phyloP scores from a whole-genome alignment of 2,888 invertebrate species.

The Diloba caeruleocephala region DNA sequence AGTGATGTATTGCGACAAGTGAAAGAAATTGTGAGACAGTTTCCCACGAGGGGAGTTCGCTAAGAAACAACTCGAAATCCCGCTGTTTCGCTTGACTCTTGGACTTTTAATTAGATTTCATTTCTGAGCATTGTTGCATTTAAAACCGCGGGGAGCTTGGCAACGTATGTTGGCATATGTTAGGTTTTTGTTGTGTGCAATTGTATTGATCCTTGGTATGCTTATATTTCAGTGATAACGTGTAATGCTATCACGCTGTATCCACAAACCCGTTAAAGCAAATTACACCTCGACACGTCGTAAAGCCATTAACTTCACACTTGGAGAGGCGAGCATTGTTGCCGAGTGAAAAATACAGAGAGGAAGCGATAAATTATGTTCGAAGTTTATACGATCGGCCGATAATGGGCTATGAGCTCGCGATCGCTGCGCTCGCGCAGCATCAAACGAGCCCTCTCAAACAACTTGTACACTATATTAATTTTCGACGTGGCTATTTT shows the following conservation, averaged over 20 bases:
- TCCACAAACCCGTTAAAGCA: slow-evolving; percentile 71
- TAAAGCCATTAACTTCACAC: slow-evolving; percentile 82
- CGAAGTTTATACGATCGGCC: slow-evolving; percentile 84
- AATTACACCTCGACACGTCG: slow-evolving; percentile 81
- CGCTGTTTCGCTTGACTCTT: slow-evolving; percentile 69
- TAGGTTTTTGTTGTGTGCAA: slow-evolving; percentile 22
- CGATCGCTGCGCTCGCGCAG: slow-evolving; percentile 67
- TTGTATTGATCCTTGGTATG: slow-evolving; percentile 29
- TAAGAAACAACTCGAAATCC: slow-evolving; percentile 66
- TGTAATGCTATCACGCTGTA: slow-evolving; percentile 59
- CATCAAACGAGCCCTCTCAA: slow-evolving; percentile 56
- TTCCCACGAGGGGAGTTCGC: slow-evolving; percentile 73
- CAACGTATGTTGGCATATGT: slow-evolving; percentile 13
- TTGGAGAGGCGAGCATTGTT: slow-evolving; percentile 78
- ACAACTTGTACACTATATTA: slow-evolving; percentile 40
- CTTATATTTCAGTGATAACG: slow-evolving; percentile 40
- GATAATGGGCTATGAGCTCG: slow-evolving; percentile 76
- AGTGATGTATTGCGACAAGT: slow-evolving; percentile 66
- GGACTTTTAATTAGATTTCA: slow-evolving; percentile 68
- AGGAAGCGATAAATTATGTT: slow-evolving; percentile 88
- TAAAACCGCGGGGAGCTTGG: slow-evolving; percentile 22
- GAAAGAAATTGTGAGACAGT: slow-evolving; percentile 74
- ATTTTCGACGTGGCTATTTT: slow-evolving; percentile 34
- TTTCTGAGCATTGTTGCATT: slow-evolving; percentile 37
- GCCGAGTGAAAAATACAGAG: slow-evolving; percentile 82